phyloP scores from a whole-genome alignment of 2,888 invertebrate genomes.

The Encarsia formosa region DNA sequence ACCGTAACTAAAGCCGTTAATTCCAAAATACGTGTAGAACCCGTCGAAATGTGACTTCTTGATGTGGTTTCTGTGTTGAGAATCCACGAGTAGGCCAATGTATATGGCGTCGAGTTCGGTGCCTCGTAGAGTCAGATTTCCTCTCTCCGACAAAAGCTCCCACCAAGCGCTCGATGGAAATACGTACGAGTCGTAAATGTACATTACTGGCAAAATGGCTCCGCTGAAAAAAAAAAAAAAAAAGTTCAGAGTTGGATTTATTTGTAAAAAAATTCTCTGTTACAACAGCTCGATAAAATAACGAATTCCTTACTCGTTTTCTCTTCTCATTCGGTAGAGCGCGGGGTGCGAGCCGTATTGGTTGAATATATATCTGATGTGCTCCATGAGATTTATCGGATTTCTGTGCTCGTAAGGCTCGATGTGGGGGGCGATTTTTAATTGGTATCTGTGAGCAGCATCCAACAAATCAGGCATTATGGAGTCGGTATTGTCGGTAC shows the following conservation, averaged over 20 bases:
- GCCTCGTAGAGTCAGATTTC: conserved; percentile 54
- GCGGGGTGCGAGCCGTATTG: conserved; percentile 57
- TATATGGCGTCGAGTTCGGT: conserved; percentile 58
- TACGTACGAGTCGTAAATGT: conserved; percentile 63
- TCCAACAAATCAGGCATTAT: conserved; percentile 49
- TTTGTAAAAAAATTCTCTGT: neutral
- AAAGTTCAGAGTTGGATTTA: too few species aligned
- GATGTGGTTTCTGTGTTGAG: conserved; percentile 55
- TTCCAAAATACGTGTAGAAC: conserved; percentile 64
- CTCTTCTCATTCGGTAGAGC: conserved; percentile 54
- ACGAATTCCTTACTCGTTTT: conserved; percentile 35
- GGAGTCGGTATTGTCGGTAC: conserved; percentile 48
- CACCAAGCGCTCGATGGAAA: conserved; percentile 56
- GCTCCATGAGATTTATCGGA: conserved; percentile 52
- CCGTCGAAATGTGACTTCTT: conserved; percentile 58
- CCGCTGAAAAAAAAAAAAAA: conserved; percentile 32
- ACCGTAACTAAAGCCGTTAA: conserved; percentile 63
- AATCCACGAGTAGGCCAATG: conserved; percentile 58
- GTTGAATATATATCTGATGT: conserved; percentile 51
- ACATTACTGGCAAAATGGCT: conserved; percentile 57
- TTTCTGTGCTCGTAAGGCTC: conserved; percentile 58
- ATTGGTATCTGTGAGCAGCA: conserved; percentile 51
- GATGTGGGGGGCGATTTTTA: conserved; percentile 60
- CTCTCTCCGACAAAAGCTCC: conserved; percentile 50
- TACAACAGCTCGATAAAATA: neutral